A percentile compares a stretch with the other conserved stretches of the same genome.
These are phyloP conservation scores for Cheracebus regulus DNA, from an alignment of 2,797 vertebrate species.

Conservation along the genomic window DNA sequence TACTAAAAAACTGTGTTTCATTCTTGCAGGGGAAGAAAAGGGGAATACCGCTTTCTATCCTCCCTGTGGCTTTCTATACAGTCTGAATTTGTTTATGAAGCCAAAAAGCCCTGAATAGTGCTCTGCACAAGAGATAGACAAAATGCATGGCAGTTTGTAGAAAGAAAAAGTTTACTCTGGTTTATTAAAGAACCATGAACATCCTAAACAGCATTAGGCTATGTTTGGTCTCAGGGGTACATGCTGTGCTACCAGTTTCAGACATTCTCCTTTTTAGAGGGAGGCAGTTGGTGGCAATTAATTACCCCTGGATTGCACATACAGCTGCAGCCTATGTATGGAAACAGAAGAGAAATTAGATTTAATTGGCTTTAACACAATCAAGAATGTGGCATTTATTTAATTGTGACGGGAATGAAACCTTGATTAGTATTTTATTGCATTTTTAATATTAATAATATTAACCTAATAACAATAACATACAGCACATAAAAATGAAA, in stretches of 20 bases:
- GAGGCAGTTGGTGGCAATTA: constrained; percentile 83
- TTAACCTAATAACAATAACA: constrained; percentile 69
- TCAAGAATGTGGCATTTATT: constrained; percentile 84
- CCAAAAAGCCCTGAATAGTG: neutral
- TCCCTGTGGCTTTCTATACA: neutral
- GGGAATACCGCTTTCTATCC: neutral
- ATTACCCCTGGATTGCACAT: constrained; percentile 82
- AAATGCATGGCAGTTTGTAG: neutral
- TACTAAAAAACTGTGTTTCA: neutral
- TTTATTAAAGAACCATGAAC: neutral
- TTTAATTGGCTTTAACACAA: constrained; percentile 86
- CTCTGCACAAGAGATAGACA: neutral
- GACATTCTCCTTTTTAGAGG: constrained; percentile 72
- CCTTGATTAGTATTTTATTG: constrained; percentile 79
- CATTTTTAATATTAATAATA: constrained; percentile 77
- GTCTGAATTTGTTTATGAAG: neutral
- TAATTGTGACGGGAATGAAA: constrained; percentile 81
- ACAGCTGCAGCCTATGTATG: constrained; percentile 85
- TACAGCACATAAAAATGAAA: constrained; percentile 58
- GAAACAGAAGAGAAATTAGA: constrained; percentile 87
- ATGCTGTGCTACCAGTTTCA: constrained; percentile 71
- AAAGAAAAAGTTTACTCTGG: neutral
- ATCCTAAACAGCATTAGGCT: neutral
- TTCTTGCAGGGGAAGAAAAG: neutral
- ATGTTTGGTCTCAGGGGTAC: constrained; percentile 53